phyloP scores from a whole-genome alignment of 1,140 invertebrate genomes.

The Cotesia typhae region DNA sequence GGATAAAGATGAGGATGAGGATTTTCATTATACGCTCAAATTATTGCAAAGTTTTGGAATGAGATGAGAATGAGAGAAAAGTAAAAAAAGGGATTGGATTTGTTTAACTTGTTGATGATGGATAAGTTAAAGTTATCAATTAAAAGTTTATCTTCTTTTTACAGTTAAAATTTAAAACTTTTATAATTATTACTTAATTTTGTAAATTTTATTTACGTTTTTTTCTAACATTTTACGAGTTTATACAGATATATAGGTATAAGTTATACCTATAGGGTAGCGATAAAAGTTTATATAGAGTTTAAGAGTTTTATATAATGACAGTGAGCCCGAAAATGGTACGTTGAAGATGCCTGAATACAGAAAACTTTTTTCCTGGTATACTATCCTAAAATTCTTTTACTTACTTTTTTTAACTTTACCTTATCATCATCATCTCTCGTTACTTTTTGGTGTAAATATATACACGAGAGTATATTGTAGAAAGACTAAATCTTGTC shows the following conservation, averaged over 20 bases:
- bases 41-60: constrained; percentile 1
- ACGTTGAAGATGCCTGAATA: background rate
- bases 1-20: too few relatives aligned
- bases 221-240: background rate
- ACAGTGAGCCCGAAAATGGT: background rate
- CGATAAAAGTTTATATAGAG: constrained; percentile 6
- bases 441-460: background rate
- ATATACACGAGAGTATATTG: background rate
- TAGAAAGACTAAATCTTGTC: constrained; percentile 11
- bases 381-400: background rate
- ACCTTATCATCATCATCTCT: background rate
- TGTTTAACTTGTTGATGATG: constrained; percentile 17
- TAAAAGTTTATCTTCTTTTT: background rate
- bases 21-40: constrained; percentile 10
- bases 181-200: constrained; percentile 1
- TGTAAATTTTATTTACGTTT: constrained; percentile 1
- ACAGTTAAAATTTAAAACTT: background rate
- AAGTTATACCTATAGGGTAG: background rate
- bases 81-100: background rate
- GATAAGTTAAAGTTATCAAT: constrained; percentile 12
- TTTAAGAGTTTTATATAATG: constrained; percentile 10
- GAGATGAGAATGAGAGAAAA: background rate
- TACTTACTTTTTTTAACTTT: background rate
- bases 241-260: too few relatives aligned
- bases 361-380: background rate